These are phyloP conservation scores for Gallinago jamesoni DNA, from an alignment of 2,113 vertebrate genomes.

Conservation along the genomic window DNA sequence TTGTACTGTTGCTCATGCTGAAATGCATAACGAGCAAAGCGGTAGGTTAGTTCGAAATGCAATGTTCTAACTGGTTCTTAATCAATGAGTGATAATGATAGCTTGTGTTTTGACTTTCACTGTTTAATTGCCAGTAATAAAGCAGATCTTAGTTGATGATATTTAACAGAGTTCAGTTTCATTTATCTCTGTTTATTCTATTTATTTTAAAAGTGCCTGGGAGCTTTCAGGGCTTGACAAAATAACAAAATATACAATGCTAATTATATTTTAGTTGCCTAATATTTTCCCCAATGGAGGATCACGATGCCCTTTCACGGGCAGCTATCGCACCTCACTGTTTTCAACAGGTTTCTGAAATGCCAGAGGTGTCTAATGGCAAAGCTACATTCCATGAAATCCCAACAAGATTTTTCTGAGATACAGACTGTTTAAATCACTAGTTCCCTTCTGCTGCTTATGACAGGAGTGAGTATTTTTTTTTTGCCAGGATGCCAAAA, in stretches of 20 bases:
- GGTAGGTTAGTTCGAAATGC: conserved; percentile 1
- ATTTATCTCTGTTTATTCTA: conserved; percentile 35
- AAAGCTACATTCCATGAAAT: neutral
- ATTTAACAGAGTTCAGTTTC: conserved; percentile 26
- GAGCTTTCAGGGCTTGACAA: conserved; percentile 20
- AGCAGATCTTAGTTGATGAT: conserved; percentile 32
- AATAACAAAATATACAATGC: neutral
- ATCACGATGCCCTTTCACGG: neutral
- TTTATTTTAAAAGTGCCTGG: conserved; percentile 38
- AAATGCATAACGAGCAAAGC: conserved; percentile 8
- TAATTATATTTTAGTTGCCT: neutral
- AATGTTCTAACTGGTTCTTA: conserved; percentile 43
- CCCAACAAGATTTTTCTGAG: neutral
- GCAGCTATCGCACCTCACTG: neutral
- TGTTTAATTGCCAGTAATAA: conserved; percentile 59
- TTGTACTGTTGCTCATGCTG: conserved; percentile 34
- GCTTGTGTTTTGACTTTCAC: conserved; percentile 58
- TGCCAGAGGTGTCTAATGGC: neutral
- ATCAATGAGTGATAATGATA: conserved; percentile 64
- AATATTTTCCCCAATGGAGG: neutral
- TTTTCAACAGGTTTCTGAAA: neutral
- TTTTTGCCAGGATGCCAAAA: neutral
- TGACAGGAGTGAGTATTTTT: neutral
- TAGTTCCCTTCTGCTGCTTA: neutral
- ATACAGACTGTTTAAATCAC: neutral